phyloP scores from a whole-genome alignment of 64 coral and sea anemone species.

The Stylophora pistillata region DNA sequence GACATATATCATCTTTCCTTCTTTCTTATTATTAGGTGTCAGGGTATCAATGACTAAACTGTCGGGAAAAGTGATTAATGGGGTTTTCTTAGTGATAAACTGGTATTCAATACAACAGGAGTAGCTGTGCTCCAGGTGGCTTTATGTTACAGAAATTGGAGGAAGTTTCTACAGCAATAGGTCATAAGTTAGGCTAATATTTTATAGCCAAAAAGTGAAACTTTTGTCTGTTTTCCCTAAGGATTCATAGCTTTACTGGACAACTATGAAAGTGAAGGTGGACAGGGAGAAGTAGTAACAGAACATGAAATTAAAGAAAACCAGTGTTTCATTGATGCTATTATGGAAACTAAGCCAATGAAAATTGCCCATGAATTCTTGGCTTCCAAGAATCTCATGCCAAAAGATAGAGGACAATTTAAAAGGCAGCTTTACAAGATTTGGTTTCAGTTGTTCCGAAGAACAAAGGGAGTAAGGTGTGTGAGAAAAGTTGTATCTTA shows the following conservation, averaged over 20 bases:
- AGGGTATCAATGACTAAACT: too few relatives aligned
- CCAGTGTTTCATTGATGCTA: conserved; percentile 85
- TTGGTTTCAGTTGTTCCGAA: conserved; percentile 90
- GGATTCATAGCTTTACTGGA: conserved; percentile 93
- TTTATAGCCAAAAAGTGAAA: too few relatives aligned
- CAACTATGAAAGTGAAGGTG: conserved; percentile 92
- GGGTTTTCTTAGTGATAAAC: too few relatives aligned
- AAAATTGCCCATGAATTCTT: conserved; percentile 88
- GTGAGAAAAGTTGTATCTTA: neutral
- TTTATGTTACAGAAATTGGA: too few relatives aligned
- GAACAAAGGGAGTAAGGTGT: conserved; percentile 82
- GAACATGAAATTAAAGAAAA: conserved; percentile 87
- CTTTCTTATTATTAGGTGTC: too few relatives aligned
- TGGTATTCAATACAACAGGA: too few relatives aligned
- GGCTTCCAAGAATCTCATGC: conserved; percentile 52
- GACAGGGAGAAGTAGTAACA: conserved; percentile 80
- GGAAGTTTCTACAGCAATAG: too few relatives aligned
- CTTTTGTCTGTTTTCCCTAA: neutral
- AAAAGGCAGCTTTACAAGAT: conserved; percentile 76
- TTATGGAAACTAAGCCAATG: conserved; percentile 93
- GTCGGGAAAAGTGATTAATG: too few relatives aligned
- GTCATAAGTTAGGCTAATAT: too few relatives aligned
- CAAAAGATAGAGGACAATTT: conserved; percentile 57
- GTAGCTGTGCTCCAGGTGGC: too few relatives aligned
- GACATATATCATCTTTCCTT: too few relatives aligned